Conservation (phyloP, 2,113 vertebrate species). For the Tragelaphus strepsiceros region DNA sequence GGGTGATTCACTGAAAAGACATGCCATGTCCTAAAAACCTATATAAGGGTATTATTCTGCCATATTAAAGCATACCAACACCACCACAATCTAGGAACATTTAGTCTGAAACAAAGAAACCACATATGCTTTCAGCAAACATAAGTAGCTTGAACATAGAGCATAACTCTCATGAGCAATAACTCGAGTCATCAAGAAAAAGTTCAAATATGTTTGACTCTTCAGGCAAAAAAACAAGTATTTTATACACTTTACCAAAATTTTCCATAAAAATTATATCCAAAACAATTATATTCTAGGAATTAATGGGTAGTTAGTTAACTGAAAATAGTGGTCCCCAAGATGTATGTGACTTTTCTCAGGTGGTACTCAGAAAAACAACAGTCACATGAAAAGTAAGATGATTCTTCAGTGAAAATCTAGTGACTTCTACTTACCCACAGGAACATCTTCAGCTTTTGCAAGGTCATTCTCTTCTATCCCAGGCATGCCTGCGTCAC, state of each 20-base stretch:
- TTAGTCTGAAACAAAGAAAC: neutral
- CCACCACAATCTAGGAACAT: neutral
- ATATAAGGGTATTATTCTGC: neutral
- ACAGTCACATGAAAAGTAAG: slow-evolving; percentile 43
- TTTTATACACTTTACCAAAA: neutral
- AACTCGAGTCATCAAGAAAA: slow-evolving; percentile 10
- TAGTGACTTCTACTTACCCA: slow-evolving; percentile 81
- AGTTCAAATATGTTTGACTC: neutral
- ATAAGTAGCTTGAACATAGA: neutral
- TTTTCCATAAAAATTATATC: neutral
- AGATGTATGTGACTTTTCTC: slow-evolving; percentile 28
- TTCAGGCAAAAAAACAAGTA: slow-evolving; percentile 20
- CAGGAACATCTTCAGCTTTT: slow-evolving; percentile 88
- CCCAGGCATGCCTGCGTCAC: slow-evolving; percentile 98
- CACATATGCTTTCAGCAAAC: neutral
- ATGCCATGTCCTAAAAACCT: neutral
- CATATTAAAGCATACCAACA: neutral
- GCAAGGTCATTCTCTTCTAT: slow-evolving; percentile 96
- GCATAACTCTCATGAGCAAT: neutral
- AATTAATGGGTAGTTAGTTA: neutral
- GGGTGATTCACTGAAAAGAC: neutral
- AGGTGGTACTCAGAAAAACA: slow-evolving; percentile 1
- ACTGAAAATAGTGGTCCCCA: neutral
- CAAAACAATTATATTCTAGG: neutral
- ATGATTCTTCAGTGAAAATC: neutral